A percentile compares a stretch with the other conserved stretches of the same genome.
These are phyloP conservation scores for Oncorhynchus mykiss DNA, from an alignment of 2,113 vertebrate species.

Conservation along the genomic window DNA sequence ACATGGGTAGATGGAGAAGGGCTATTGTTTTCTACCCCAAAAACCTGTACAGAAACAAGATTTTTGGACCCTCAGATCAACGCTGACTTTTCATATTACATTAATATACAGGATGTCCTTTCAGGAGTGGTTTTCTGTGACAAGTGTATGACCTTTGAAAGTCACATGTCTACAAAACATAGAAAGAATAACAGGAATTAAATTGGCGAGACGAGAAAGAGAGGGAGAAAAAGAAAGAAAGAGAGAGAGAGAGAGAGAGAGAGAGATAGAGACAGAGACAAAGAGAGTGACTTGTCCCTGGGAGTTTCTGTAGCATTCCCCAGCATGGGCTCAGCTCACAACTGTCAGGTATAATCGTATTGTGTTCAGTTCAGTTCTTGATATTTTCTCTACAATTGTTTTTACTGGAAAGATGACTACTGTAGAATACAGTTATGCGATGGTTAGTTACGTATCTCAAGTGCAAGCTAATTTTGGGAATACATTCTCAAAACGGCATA, in stretches of 20 bases:
- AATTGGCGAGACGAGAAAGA: no score
- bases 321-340: background rate
- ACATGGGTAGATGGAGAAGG: background rate
- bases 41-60: background rate
- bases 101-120: constrained; percentile 1
- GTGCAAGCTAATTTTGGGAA: background rate
- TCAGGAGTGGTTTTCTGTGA: background rate
- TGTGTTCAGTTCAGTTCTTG: background rate
- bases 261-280: no score
- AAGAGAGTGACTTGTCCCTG: no score
- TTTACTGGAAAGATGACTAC: background rate
- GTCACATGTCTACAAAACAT: background rate
- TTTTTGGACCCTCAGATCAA: background rate
- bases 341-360: background rate
- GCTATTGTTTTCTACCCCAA: background rate
- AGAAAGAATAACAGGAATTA: background rate
- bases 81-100: background rate
- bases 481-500: background rate
- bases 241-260: no score
- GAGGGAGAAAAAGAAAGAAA: no score
- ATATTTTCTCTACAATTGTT: background rate
- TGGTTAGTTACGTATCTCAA: background rate
- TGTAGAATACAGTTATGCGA: background rate
- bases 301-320: background rate
- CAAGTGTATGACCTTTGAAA: background rate